phyloP scores from a whole-genome alignment of 2,888 invertebrate species.

The Drosophila neutralis region DNA sequence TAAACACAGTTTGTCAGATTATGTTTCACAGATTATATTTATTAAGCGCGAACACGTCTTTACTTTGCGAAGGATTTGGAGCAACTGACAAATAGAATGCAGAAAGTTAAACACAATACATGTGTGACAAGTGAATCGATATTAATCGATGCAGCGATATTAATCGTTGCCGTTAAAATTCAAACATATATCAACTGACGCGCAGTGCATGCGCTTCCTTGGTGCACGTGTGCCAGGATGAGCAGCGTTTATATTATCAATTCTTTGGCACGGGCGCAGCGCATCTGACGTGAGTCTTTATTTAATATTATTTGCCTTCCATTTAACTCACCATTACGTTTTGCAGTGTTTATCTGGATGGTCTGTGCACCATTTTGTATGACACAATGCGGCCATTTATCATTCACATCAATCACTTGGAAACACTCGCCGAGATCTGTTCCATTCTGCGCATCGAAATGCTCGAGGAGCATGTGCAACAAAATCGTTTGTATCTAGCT shows the following conservation, averaged over 20 bases:
- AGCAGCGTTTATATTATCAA: conserved; percentile 95
- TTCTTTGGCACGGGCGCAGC: conserved; percentile 91
- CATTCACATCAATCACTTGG: conserved; percentile 98
- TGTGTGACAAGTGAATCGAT: no score
- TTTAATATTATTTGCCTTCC: not conserved
- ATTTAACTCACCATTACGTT: not conserved
- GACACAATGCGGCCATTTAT: conserved; percentile 96
- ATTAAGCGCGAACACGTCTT: no score
- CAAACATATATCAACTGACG: no score
- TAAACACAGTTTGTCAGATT: no score
- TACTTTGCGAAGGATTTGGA: no score
- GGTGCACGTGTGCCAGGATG: conserved; percentile 97
- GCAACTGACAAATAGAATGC: no score
- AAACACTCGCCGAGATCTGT: conserved; percentile 98
- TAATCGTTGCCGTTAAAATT: no score
- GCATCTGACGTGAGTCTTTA: conserved; percentile 87
- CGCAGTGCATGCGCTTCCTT: conserved; percentile 95
- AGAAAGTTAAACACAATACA: no score
- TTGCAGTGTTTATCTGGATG: conserved; percentile 91
- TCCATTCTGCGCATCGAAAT: conserved; percentile 96
- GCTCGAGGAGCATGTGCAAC: conserved; percentile 94
- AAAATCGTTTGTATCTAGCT: conserved; percentile 88
- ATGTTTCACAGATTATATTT: no score
- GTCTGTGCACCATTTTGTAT: conserved; percentile 94
- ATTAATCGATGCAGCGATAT: no score